A percentile compares a stretch with the other conserved stretches of the same genome.
Conservation (phyloP, 2,888 invertebrate species). For the Ectemnius cavifrons region DNA sequence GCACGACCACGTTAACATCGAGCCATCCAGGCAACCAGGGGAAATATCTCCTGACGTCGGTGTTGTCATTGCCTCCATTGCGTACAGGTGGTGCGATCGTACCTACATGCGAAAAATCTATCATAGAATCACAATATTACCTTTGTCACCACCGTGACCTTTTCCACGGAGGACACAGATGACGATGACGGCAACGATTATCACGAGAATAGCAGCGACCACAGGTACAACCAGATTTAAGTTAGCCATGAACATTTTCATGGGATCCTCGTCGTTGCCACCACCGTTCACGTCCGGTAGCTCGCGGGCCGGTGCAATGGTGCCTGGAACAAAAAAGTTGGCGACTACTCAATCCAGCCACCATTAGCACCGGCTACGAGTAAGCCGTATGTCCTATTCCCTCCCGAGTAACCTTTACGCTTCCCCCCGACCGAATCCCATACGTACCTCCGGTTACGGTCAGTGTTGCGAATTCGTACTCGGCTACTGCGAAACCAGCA, state of each 20-base stretch:
- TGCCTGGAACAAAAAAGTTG: constrained; percentile 88
- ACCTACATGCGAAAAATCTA: constrained; percentile 79
- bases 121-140: constrained; percentile 76
- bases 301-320: constrained; percentile 94
- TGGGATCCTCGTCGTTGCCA: constrained; percentile 85
- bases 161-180: constrained; percentile 94
- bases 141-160: constrained; percentile 88
- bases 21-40: constrained; percentile 93
- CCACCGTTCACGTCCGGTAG: constrained; percentile 84
- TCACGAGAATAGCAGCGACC: constrained; percentile 93
- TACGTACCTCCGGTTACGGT: constrained; percentile 94
- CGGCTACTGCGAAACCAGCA: constrained; percentile 96
- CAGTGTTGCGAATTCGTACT: constrained; percentile 96
- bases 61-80: constrained; percentile 78
- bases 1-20: constrained; percentile 93
- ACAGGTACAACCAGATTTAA: constrained; percentile 96
- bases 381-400: not conserved
- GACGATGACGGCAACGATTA: constrained; percentile 95
- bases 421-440: not conserved
- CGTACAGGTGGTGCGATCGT: constrained; percentile 88
- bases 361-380: constrained; percentile 73
- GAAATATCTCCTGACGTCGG: constrained; percentile 80
- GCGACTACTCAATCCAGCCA: constrained; percentile 65
- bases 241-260: constrained; percentile 93
- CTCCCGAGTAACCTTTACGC: too few species aligned